Evolutionary conservation across 2,113 vertebrate species (phyloP).

Genomic region (Pao palembangensis): DNA sequence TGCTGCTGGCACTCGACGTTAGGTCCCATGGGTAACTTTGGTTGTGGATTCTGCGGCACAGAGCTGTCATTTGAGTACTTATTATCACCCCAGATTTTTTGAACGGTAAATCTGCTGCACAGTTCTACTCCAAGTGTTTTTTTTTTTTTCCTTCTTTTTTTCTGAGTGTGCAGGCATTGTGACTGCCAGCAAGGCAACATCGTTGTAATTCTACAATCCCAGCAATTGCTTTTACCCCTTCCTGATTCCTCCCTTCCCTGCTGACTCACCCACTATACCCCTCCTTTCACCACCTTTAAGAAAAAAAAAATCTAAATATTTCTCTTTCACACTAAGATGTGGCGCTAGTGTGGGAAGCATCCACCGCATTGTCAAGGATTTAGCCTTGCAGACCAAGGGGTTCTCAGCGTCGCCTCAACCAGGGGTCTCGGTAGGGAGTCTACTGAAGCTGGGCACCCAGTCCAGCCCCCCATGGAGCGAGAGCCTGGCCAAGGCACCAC

Average conservation of each 20-base stretch:
- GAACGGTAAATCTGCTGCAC: slow-evolving; percentile 69
- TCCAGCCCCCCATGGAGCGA: slow-evolving; percentile 59
- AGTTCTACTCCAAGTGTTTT: slow-evolving; percentile 43
- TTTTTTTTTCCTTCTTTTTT: slow-evolving; percentile 30
- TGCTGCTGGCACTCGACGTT: slow-evolving; percentile 64
- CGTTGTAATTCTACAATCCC: slow-evolving; percentile 41
- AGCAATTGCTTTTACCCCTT: slow-evolving; percentile 6
- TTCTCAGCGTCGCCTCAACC: slow-evolving; percentile 66
- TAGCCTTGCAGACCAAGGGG: slow-evolving; percentile 55
- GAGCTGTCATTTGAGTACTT: slow-evolving; percentile 71
- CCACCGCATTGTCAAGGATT: slow-evolving; percentile 50
- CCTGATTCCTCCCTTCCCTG: slow-evolving; percentile 30
- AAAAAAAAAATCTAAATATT: slow-evolving; percentile 5
- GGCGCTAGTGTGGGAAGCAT: slow-evolving; percentile 55
- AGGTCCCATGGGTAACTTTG: slow-evolving; percentile 71
- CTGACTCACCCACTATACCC: slow-evolving; percentile 19
- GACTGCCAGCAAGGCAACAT: slow-evolving; percentile 51
- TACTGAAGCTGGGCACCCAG: slow-evolving; percentile 58
- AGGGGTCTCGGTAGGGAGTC: slow-evolving; percentile 68
- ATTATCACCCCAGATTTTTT: slow-evolving; percentile 66
- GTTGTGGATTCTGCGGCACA: slow-evolving; percentile 64
- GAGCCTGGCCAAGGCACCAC: slow-evolving; percentile 52
- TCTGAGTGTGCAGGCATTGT: slow-evolving; percentile 32
- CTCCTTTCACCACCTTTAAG: slow-evolving; percentile 36
- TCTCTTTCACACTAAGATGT: slow-evolving; percentile 54